Base-by-base conservation (phyloP, 1,140 invertebrate species). In the Eufriesea mexicana region DNA sequence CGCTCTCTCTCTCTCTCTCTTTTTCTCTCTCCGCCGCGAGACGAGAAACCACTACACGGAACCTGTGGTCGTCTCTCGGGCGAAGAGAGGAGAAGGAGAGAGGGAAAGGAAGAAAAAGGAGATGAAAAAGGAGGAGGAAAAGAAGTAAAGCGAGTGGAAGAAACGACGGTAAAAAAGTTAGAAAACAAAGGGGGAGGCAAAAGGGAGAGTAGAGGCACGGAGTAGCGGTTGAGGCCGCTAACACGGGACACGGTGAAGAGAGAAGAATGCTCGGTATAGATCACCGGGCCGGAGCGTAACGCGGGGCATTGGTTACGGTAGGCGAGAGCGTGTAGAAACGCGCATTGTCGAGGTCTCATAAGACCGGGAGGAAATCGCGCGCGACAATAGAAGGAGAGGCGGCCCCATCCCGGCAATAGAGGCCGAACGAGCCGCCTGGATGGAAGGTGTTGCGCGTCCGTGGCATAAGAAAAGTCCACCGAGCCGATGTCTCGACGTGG, bases 321-420 rank as follows among this genome's bases (percentile, higher is more conserved):
- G 75, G 77, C 82, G 71, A 74, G 70, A 85, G 83, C 86, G 73
- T 57, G 71, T 84, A 71, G 86, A 87, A 73, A 78, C 74, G 62
- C 23, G 74, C 83, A 85, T 88, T 87, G 86, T 88, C 74, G 59
- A 14, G 55, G 79, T 82, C 81, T 87, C 84, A 77, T 85, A 87
- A 86, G 86, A 78, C 78, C 61, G 79, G 71, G 80, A 84, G 80
- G 76, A 90, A 89, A 85, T 85, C 82, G 76, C 79, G 76, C 75
- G 84, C 76, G 86, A 90, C 89, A 90, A 90, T 89, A 70, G 86
- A 55, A 76, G 66, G n/a, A 64, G 68, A 61, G 16, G 54, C 28
- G 45, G 68, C 25, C 42, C 25, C 14, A 25, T 51, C 47, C 14
- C 20, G 28, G 25, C 28, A 20, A 68, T 23, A n/a, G 74, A 51